Evolutionary conservation across 1,140 invertebrate genomes (phyloP).

Genomic region (Drosophila subobscura): DNA sequence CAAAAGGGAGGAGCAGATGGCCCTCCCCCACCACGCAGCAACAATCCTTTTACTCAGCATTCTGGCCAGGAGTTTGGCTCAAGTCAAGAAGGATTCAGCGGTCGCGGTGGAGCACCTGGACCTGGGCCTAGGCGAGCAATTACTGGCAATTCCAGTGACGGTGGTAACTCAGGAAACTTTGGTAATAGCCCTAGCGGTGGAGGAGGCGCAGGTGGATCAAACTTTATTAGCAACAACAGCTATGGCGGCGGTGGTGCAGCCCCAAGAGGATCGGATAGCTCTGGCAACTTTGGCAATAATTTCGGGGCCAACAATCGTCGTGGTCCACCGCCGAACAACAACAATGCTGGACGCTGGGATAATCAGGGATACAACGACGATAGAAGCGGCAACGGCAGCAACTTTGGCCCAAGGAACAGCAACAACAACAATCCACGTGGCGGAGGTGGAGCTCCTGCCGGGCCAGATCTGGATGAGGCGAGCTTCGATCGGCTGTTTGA

Average conservation of each 20-base stretch:
- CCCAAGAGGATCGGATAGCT: slow-evolving; percentile 1
- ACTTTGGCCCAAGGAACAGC: slow-evolving; percentile 39
- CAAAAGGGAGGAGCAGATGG: not conserved
- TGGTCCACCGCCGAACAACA: slow-evolving; percentile 3
- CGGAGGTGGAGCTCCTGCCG: slow-evolving; percentile 13
- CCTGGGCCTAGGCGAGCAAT: not conserved
- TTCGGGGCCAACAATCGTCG: not conserved
- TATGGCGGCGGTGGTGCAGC: not conserved
- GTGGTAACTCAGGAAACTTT: slow-evolving; percentile 16
- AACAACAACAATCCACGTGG: slow-evolving; percentile 16
- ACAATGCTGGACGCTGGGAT: slow-evolving; percentile 30
- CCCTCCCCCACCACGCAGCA: not conserved
- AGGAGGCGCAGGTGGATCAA: slow-evolving; percentile 1
- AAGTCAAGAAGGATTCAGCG: too few species aligned
- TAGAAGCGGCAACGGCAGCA: slow-evolving; percentile 1
- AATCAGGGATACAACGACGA: slow-evolving; percentile 23
- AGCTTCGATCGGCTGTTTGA: slow-evolving; percentile 92
- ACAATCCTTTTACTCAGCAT: slow-evolving; percentile 13
- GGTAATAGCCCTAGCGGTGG: not conserved
- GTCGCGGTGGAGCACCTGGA: not conserved
- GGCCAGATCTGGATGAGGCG: slow-evolving; percentile 86
- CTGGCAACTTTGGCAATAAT: slow-evolving; percentile 21
- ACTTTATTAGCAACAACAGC: not conserved
- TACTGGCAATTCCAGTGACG: slow-evolving; percentile 4
- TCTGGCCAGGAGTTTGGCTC: not conserved